Evolutionary conservation across 2,888 invertebrate species (phyloP), one percentile per base, ranked within the genome.

Genomic region (Halocaridina rubra): DNA sequence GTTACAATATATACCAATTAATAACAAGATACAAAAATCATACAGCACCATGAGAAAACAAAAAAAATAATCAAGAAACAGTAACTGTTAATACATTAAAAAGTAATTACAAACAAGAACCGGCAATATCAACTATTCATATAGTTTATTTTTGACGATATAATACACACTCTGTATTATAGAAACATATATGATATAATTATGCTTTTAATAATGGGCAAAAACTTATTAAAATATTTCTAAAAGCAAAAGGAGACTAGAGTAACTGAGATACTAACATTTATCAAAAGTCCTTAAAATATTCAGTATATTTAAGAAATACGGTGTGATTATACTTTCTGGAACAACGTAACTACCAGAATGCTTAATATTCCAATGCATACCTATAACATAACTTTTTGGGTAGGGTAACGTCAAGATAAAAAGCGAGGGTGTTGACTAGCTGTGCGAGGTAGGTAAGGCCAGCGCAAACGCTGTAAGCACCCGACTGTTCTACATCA

Each of bases 371-470:
- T 29, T 0, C 29, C n/a, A n/a, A 30, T 69, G 8, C 33, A 64
- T 74, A 85, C 85, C 85, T 90, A 86, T 90, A 91, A 74, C 89
- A 90, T 53, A 91, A 89, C 82, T 89, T 89, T 78, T 94, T 94
- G 53, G 97, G 97, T 90, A 97, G 92, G 88, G 95, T 93, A 79
- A 95, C 93, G 91, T 97, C 96, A 87, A 97, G 92, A 90, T 95
- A 95, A 92, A 94, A 96, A 74, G 97, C 95, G 88, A 97, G 92
- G 88, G 97, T 92, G 90, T 95, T 94, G 69, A 95, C 93, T 89
- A 98, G 92, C 92, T 98, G 98, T 82, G 97, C 95, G 59, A 95
- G 94, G 90, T 97, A 96, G 61, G 95, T 95, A 64, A 98, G 93
- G 78, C 96, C 97, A 88, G 95, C 96, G 90, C 93, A 94, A 89